A percentile compares a stretch with the other conserved stretches of the same genome.
Conservation (phyloP, 2,888 invertebrate species). For the Mythimna loreyi region DNA sequence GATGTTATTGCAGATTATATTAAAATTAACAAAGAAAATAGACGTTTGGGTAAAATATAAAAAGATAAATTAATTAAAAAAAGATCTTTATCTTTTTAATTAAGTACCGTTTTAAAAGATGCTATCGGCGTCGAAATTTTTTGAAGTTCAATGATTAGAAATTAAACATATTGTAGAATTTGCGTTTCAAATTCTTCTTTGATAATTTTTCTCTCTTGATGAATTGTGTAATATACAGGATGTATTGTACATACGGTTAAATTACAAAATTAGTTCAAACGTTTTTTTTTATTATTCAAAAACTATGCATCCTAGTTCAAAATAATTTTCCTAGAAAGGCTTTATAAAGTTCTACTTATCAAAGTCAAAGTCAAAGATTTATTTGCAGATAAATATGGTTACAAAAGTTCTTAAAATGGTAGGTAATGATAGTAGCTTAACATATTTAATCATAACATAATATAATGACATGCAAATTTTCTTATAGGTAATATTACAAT, state of each 20-base stretch:
- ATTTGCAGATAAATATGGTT: no score
- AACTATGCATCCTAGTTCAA: no score
- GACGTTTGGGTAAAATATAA: not conserved
- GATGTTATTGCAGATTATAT: not conserved
- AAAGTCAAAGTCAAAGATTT: no score
- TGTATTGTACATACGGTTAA: not conserved
- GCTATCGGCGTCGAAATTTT: not conserved
- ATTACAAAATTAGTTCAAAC: no score
- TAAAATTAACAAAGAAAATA: slow-evolving; percentile 5
- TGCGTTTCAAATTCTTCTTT: not conserved
- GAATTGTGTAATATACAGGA: not conserved
- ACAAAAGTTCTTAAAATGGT: no score
- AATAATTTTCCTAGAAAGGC: no score
- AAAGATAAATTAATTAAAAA: not conserved
- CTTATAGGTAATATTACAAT: no score
- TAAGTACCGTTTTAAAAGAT: slow-evolving; percentile 12
- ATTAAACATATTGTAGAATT: slow-evolving; percentile 10
- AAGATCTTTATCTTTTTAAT: slow-evolving; percentile 30
- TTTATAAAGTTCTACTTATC: no score
- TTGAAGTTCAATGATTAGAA: slow-evolving; percentile 15
- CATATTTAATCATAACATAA: no score
- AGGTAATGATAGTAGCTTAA: no score
- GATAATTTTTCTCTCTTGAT: not conserved
- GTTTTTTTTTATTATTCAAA: no score
- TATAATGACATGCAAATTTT: no score